These are phyloP conservation scores for Rhingia campestris DNA, from an alignment of 2,888 invertebrate genomes.

Conservation along the genomic window DNA sequence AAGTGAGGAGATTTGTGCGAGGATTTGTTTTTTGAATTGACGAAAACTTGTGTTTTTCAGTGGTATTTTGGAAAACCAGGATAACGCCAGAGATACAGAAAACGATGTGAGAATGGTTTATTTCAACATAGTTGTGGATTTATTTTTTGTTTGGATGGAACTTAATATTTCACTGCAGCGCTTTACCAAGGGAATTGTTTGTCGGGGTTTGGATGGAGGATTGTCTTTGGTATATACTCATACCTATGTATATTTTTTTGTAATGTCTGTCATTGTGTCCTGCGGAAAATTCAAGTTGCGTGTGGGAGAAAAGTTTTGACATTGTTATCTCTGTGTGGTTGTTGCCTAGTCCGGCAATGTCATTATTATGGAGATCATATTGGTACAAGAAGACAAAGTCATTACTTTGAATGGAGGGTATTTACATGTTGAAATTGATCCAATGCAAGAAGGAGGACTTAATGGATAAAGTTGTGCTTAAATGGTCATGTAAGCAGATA, in stretches of 20 bases:
- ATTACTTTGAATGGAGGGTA: not conserved
- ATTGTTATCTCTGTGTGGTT: not conserved
- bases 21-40: slow-evolving; percentile 18
- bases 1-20: slow-evolving; percentile 30
- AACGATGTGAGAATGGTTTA: slow-evolving; percentile 25
- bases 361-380: not conserved
- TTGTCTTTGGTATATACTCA: no score
- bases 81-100: slow-evolving; percentile 5
- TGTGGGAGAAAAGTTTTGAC: not conserved
- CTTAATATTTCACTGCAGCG: slow-evolving; percentile 2
- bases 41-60: slow-evolving; percentile 25
- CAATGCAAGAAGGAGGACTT: not conserved
- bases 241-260: no score
- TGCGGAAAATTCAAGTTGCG: not conserved
- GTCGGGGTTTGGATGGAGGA: no score
- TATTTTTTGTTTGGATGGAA: slow-evolving; percentile 8
- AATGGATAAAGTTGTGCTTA: not conserved
- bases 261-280: slow-evolving; percentile 11
- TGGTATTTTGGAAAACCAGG: not conserved
- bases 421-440: no score
- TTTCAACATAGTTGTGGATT: slow-evolving; percentile 9
- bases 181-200: no score
- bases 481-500: not conserved
- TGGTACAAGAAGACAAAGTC: not conserved
- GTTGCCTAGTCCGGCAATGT: not conserved